phyloP scores from a whole-genome alignment of 1,140 invertebrate genomes.

The silkworm (Bombyx mori) region DNA sequence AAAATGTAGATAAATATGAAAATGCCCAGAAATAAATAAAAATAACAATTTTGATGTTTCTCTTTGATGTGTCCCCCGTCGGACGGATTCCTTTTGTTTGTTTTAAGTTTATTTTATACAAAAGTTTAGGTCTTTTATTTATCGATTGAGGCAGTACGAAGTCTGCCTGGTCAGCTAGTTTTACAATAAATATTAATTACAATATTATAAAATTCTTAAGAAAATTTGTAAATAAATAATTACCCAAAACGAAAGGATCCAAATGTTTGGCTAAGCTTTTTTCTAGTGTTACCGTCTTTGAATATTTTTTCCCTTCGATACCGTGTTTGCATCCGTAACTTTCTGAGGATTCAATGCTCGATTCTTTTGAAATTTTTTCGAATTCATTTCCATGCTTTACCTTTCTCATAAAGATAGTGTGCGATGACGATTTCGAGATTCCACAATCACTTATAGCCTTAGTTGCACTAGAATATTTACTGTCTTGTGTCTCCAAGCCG shows the following conservation, averaged over 20 bases:
- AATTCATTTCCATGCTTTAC: conserved; percentile 16
- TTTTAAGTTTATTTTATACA: no score
- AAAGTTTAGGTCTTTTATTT: no score
- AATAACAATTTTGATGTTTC: no score
- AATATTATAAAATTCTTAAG: neutral
- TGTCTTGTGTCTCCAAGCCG: no score
- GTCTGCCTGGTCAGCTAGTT: no score
- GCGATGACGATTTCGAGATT: conserved; percentile 24
- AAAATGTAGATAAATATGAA: no score
- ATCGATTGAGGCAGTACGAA: no score
- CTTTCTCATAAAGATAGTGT: conserved; percentile 34
- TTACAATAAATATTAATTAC: neutral
- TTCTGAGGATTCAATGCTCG: conserved; percentile 36
- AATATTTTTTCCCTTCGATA: conserved; percentile 34
- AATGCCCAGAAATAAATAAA: no score
- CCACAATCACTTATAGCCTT: conserved; percentile 17
- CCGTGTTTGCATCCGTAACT: conserved; percentile 39
- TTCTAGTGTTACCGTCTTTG: conserved; percentile 26
- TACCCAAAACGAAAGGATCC: conserved; percentile 37
- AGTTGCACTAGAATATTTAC: conserved; percentile 7
- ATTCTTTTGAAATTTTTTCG: conserved; percentile 27
- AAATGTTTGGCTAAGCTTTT: conserved; percentile 35
- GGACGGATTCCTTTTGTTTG: no score
- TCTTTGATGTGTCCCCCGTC: no score
- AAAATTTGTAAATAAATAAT: neutral